These are phyloP conservation scores for Ceratitis capitata DNA, from an alignment of 1,140 invertebrate species.

Conservation along the genomic window DNA sequence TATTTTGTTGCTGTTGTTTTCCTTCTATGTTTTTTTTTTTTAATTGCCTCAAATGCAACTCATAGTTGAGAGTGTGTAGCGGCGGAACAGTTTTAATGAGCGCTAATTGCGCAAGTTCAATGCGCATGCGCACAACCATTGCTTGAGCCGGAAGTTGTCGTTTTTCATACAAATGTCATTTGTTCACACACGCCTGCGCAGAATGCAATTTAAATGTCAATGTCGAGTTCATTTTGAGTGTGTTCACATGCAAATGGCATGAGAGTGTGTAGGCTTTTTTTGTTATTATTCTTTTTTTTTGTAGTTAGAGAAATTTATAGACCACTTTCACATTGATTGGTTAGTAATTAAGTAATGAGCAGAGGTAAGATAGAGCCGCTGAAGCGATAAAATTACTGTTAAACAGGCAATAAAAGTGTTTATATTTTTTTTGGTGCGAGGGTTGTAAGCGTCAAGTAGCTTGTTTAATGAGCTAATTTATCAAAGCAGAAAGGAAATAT, in stretches of 20 bases:
- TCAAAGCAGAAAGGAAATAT: neutral
- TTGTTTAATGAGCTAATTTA: neutral
- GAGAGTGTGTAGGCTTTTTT: neutral
- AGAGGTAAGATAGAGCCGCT: neutral
- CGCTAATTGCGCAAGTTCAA: slow-evolving; percentile 55
- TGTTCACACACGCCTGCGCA: neutral
- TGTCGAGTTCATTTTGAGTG: neutral
- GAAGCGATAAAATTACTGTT: neutral
- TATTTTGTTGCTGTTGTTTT: neutral
- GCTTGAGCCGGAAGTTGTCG: slow-evolving; percentile 21
- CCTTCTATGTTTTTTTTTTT: neutral
- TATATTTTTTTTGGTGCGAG: neutral
- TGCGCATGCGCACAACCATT: slow-evolving; percentile 42
- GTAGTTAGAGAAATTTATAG: neutral
- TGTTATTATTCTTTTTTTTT: neutral
- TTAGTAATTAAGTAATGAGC: slow-evolving; percentile 37
- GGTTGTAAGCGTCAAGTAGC: neutral
- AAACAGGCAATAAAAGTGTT: slow-evolving; percentile 5
- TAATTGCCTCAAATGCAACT: neutral
- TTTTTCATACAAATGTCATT: slow-evolving; percentile 24
- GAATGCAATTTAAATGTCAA: slow-evolving; percentile 40
- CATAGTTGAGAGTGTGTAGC: neutral
- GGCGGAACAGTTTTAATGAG: slow-evolving; percentile 60
- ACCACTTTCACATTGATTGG: neutral
- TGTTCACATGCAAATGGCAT: too few species aligned